Evolutionary conservation across 2,113 vertebrate species (phyloP).

Genomic region (Donacobius atricapilla): DNA sequence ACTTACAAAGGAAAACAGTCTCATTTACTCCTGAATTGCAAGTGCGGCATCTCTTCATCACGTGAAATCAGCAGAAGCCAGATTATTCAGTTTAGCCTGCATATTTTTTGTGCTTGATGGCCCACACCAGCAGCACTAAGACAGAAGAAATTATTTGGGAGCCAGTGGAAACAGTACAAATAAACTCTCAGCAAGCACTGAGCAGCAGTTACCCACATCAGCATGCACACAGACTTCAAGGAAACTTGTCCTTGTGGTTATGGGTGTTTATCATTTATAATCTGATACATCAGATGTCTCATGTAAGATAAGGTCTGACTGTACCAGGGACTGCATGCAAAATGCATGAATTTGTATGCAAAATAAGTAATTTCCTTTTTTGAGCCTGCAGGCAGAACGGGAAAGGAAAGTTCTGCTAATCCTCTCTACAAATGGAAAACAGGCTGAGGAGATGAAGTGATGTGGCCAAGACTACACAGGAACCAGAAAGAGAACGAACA

Average conservation of each 20-base stretch:
- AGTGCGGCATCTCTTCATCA: neutral
- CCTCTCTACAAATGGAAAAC: neutral
- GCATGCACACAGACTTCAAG: constrained; percentile 33
- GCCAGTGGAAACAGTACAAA: neutral
- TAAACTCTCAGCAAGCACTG: neutral
- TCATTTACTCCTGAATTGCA: constrained; percentile 57
- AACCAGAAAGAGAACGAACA: neutral
- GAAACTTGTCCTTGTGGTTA: constrained; percentile 27
- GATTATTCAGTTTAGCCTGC: neutral
- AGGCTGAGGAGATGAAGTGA: neutral
- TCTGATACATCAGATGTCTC: neutral
- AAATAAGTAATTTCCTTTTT: neutral
- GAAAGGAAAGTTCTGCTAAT: neutral
- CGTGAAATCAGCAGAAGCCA: constrained; percentile 29
- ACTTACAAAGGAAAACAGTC: constrained; percentile 63
- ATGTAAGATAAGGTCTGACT: neutral
- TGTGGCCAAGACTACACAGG: neutral
- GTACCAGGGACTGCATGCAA: neutral
- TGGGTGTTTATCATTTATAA: neutral
- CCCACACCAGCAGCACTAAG: neutral
- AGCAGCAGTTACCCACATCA: constrained; percentile 8
- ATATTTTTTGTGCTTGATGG: neutral
- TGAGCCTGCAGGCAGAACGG: neutral
- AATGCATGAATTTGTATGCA: neutral
- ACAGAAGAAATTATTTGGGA: neutral